Base-by-base conservation (phyloP, 1,140 invertebrate species). In the Drosophila oshimai region DNA sequence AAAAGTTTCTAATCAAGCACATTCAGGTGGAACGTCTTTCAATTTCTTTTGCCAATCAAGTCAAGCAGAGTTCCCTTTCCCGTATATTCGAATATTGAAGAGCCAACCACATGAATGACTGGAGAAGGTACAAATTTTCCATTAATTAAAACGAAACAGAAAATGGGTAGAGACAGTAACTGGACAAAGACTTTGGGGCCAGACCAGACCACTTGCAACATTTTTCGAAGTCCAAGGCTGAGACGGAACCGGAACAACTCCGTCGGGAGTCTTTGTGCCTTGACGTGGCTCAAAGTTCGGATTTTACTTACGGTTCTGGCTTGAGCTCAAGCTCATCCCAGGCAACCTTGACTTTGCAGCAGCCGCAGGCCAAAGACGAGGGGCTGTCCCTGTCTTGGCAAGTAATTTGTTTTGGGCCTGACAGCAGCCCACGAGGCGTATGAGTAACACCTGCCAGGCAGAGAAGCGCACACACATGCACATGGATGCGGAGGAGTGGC, bases 111-210 rank as follows among this genome's bases (percentile, higher is more conserved):
- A 80, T 55, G 76, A 78, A 57, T 79, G 60, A 61, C 47, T 70
- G 70, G 76, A 74, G 76, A 76, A 68, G 57, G 69, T 77, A 81
- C 75, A 87, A 75, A 80, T 69, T 76, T 80, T 65, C 54, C 71
- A 72, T 87, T 86, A 86, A 86, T 86, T 86, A 86, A 84, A 86
- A 80, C 39, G 71, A 53, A 75, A 86, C 60, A 74, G 37, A 71
- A 44, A 42, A 57, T 46, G 62, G 9, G 37, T 33, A 18, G 34
- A 13, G 4, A 45, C 34, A 15, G 36, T 22, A 17, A 36, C 44
- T 57, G 55, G 60, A 60, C 75, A 45, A 64, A 71, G 74, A 44
- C 65, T 58, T 60, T 17, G 54, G 18, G 62, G 36, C 13, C 46
- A 57, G 37, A 29, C 13, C 46, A 57, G 37, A 29, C 12, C 6